Base-by-base conservation (phyloP, 1,140 invertebrate species). In the Brachionus sp. region DNA sequence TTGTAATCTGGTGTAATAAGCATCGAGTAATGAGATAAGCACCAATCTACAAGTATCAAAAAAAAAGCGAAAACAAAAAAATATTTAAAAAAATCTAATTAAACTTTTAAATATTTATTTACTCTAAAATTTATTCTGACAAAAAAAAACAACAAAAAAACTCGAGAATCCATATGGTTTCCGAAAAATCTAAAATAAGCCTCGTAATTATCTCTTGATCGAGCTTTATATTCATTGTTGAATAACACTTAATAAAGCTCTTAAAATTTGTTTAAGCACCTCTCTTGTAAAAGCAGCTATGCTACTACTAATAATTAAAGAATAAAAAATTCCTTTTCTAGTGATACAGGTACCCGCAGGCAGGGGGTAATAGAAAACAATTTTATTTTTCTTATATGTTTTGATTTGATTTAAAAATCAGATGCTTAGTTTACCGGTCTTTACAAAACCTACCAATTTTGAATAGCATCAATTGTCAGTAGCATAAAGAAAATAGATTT, bases 291-390 rank as follows among this genome's bases (percentile, higher is more conserved):
- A 7, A 23, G 50, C 50, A 57, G 19, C 50, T 19, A 57, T 57
- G 50, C 50, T 57, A 57, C 16, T 19, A 19, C 50, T 57, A n/a
- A 19, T 57, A 57, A 57, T 57, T 57, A 57, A n/a, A 57, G 19
- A 57, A 19, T 19, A 23, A 66, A 66, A 7, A 66, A 66, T 66
- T 66, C 64, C 64, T 66, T 66, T 66, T 66, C 33, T 66, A 37
- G 64, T 33, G 64, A 66, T 66, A 66, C 64, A 66, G 64, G 64
- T 66, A 66, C 33, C 64, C 64, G 9, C 64, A 66, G 64, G 64
- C 50, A 57, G 64, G 64, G 64, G 64, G 25, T 37, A 33, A 35
- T 66, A 37, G 13, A 66, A 33, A 66, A n/a, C 64, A 33, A 66
- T 66, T 6, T 13, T 12, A 2, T 46, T 2, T 33, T 0, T 33